Percentiles rank a stretch among this genome's conserved stretches.
phyloP scores from a whole-genome alignment of 2,113 vertebrate species.

The Miniopterus natalensis region DNA sequence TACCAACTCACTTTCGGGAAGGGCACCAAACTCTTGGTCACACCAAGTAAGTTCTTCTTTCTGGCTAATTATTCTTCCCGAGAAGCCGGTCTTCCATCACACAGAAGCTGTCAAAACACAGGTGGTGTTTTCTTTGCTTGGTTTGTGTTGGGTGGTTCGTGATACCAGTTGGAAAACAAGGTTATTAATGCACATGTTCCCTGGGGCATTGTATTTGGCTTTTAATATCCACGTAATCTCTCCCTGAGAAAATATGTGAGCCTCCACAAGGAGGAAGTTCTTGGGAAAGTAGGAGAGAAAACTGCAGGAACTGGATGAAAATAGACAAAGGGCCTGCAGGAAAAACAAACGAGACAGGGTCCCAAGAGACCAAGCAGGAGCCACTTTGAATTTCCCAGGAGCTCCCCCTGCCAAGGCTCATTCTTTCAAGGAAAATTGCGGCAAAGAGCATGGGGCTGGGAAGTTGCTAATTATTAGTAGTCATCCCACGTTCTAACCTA shows the following conservation, averaged over 20 bases:
- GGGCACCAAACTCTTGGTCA: slow-evolving; percentile 78
- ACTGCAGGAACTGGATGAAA: slow-evolving; percentile 50
- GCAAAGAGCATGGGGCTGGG: slow-evolving; percentile 46
- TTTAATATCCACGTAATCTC: slow-evolving; percentile 68
- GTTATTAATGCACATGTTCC: slow-evolving; percentile 75
- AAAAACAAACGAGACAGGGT: slow-evolving; percentile 38
- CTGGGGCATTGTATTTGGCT: slow-evolving; percentile 62
- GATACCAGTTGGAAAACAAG: slow-evolving; percentile 76
- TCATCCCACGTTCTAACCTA: slow-evolving; percentile 76
- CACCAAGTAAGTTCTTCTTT: slow-evolving; percentile 80
- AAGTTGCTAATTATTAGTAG: slow-evolving; percentile 72
- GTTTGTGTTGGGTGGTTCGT: slow-evolving; percentile 75
- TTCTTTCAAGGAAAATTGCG: slow-evolving; percentile 71
- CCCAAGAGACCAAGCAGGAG: slow-evolving; percentile 59
- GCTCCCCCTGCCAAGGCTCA: slow-evolving; percentile 1
- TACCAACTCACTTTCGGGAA: slow-evolving; percentile 56
- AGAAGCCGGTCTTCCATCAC: slow-evolving; percentile 70
- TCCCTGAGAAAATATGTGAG: slow-evolving; percentile 73
- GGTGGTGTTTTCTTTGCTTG: slow-evolving; percentile 82
- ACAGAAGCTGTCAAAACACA: slow-evolving; percentile 81
- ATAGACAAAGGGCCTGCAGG: slow-evolving; percentile 56
- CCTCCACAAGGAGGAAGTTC: not conserved
- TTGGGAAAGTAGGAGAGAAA: not conserved
- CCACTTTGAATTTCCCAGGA: slow-evolving; percentile 69
- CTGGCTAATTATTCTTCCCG: slow-evolving; percentile 76